These are phyloP conservation scores for Melanotaenia pygmaea DNA, from an alignment of 2,797 vertebrate species.

Conservation along the genomic window DNA sequence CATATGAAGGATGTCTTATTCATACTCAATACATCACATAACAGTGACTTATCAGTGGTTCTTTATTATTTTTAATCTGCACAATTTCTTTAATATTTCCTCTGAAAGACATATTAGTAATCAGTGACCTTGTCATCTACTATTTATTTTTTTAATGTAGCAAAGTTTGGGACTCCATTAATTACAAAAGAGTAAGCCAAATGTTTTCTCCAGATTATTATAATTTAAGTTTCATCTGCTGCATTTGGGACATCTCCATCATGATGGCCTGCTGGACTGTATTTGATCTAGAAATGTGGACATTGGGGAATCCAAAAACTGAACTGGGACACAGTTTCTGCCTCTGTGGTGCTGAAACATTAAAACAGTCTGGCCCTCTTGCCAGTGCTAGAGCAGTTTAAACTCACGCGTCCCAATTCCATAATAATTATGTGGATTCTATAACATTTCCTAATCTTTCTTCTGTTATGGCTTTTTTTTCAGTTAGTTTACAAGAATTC, in stretches of 20 bases:
- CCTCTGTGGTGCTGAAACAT: constrained; percentile 39
- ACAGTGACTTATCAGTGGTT: neutral
- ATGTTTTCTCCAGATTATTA: neutral
- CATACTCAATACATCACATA: neutral
- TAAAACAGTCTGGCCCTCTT: constrained; percentile 20
- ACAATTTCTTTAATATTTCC: neutral
- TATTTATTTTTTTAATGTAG: neutral
- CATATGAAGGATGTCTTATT: neutral
- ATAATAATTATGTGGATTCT: neutral
- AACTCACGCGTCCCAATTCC: constrained; percentile 15
- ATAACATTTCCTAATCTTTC: neutral
- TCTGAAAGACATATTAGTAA: neutral
- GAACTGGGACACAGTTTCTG: constrained; percentile 33
- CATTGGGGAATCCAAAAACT: constrained; percentile 32
- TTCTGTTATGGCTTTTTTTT: neutral
- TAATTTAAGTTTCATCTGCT: neutral
- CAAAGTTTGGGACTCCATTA: neutral
- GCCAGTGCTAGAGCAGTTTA: constrained; percentile 12
- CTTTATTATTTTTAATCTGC: neutral
- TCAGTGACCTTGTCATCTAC: no score
- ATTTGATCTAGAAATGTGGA: constrained; percentile 34
- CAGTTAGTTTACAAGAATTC: neutral
- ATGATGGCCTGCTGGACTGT: constrained; percentile 5
- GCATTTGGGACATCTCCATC: constrained; percentile 11
- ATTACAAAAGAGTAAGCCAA: neutral